Evolutionary conservation across 1,140 invertebrate genomes (phyloP).

Genomic region (Drosophila lowei): DNA sequence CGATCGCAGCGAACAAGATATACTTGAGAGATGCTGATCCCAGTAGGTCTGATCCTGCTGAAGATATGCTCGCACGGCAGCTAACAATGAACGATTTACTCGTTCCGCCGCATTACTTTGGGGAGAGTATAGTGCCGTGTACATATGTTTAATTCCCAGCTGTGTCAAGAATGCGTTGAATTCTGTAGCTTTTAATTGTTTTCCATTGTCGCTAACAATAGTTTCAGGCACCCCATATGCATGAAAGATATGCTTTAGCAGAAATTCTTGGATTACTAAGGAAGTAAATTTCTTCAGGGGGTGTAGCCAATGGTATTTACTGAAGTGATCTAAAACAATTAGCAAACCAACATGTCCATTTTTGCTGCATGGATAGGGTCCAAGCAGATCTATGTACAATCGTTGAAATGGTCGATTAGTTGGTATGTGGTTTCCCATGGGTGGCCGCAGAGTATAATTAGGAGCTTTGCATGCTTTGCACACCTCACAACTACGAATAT

Average conservation of each 20-base stretch:
- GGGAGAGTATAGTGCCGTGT: neutral
- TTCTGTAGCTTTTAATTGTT: too few relatives aligned
- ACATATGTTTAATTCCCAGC: neutral
- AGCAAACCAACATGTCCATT: neutral
- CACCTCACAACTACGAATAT: conserved; percentile 9
- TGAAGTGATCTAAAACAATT: neutral
- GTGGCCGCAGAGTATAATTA: conserved; percentile 17
- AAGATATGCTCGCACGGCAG: too few relatives aligned
- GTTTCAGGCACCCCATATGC: neutral
- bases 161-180: too few relatives aligned
- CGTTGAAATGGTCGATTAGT: too few relatives aligned
- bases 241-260: too few relatives aligned
- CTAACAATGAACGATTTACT: too few relatives aligned
- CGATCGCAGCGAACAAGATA: conserved; percentile 14
- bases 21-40: conserved; percentile 17
- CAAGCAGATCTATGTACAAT: too few relatives aligned
- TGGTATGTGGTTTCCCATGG: too few relatives aligned
- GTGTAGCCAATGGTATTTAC: neutral
- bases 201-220: neutral
- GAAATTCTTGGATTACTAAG: neutral
- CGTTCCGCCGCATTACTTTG: neutral
- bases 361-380: neutral
- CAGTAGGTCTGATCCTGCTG: conserved; percentile 34
- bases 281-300: neutral
- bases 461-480: conserved; percentile 34